Percentiles rank a stretch among this genome's conserved stretches.
Evolutionary conservation across 2,888 invertebrate genomes (phyloP).

Genomic region (Cephonodes hylas): DNA sequence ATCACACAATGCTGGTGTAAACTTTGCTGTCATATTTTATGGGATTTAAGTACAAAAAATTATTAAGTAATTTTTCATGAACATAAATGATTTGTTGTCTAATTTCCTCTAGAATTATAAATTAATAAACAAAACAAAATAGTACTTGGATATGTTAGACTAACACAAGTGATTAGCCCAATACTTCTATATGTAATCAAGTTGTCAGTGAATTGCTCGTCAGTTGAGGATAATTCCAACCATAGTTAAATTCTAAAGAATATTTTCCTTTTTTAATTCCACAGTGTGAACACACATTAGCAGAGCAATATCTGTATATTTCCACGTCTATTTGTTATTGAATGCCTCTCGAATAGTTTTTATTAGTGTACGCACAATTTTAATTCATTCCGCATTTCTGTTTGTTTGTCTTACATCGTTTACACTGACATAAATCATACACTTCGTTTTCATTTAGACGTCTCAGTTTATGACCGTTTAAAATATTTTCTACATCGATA

Average conservation of each 20-base stretch:
- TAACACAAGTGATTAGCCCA: too few species aligned
- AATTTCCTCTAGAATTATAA: too few species aligned
- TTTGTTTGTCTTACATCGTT: slow-evolving; percentile 1
- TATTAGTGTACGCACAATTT: slow-evolving; percentile 4
- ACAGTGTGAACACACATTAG: neutral
- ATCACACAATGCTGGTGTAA: too few species aligned
- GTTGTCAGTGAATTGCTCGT: too few species aligned
- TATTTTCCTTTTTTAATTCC: neutral
- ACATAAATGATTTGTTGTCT: too few species aligned
- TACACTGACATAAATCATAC: neutral
- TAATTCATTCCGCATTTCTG: neutral
- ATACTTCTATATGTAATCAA: too few species aligned
- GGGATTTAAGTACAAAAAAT: too few species aligned
- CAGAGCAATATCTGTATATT: neutral
- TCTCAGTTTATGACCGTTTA: neutral
- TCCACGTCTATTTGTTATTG: neutral
- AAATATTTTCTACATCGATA: neutral
- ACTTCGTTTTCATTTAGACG: slow-evolving; percentile 2
- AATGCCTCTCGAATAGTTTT: neutral
- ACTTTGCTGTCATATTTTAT: too few species aligned
- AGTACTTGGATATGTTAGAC: too few species aligned
- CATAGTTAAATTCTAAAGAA: neutral
- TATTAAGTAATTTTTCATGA: too few species aligned
- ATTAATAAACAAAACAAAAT: too few species aligned
- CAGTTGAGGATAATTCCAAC: too few species aligned